These are phyloP conservation scores for Musca vetustissima DNA, from an alignment of 1,140 invertebrate species.

Conservation along the genomic window DNA sequence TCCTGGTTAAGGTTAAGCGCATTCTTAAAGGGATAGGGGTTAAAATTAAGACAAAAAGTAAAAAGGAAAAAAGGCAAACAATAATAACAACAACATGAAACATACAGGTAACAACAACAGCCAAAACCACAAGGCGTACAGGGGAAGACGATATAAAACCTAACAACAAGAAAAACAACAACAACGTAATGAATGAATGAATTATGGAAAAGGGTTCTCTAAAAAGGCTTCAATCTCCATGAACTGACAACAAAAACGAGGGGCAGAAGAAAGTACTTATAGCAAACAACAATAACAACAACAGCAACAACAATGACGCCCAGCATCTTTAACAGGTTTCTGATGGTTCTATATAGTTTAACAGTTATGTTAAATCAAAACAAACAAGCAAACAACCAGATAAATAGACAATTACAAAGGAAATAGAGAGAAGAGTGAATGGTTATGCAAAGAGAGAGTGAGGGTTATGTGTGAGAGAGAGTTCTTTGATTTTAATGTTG, in stretches of 20 bases:
- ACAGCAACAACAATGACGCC: not conserved
- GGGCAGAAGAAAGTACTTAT: not conserved
- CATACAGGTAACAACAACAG: too few relatives aligned
- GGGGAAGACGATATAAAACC: too few relatives aligned
- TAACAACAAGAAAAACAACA: too few relatives aligned
- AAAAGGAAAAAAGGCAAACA: too few relatives aligned
- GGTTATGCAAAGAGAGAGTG: not conserved
- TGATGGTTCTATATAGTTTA: not conserved
- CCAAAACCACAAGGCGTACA: too few relatives aligned
- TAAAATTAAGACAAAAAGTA: too few relatives aligned
- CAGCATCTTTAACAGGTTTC: not conserved
- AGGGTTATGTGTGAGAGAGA: not conserved
- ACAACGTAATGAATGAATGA: slow-evolving; percentile 4
- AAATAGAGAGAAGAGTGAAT: too few relatives aligned
- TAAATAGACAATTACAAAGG: not conserved
- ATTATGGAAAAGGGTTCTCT: slow-evolving; percentile 5
- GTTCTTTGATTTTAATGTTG: too few relatives aligned
- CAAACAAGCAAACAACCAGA: not conserved
- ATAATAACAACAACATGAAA: too few relatives aligned
- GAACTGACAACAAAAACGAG: too few relatives aligned
- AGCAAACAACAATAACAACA: not conserved
- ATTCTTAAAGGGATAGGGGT: too few relatives aligned
- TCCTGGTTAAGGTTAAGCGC: too few relatives aligned
- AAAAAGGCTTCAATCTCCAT: not conserved
- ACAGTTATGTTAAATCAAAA: slow-evolving; percentile 20